Conservation (phyloP, 2,113 vertebrate species). For the Alces alces region DNA sequence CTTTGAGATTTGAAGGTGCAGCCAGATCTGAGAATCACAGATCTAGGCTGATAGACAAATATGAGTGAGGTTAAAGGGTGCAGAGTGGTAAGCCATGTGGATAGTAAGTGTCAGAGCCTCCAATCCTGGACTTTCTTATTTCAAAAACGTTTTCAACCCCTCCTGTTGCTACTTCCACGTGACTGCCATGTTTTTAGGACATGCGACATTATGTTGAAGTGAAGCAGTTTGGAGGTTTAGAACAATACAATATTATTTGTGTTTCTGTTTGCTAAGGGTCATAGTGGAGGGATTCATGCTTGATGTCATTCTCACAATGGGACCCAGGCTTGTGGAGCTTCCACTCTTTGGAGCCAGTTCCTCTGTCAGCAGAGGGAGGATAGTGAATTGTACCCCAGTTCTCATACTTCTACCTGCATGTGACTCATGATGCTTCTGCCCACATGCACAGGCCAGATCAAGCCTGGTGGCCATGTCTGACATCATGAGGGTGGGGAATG, state of each 20-base stretch:
- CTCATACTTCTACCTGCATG: not conserved
- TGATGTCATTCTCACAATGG: not conserved
- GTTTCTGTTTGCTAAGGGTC: not conserved
- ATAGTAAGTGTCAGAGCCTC: not conserved
- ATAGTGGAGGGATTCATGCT: not conserved
- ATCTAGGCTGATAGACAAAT: not conserved
- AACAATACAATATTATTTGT: not conserved
- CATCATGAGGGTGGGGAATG: not conserved
- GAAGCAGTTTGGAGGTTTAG: not conserved
- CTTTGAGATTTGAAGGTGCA: not conserved
- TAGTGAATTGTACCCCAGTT: not conserved
- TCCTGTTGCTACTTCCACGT: not conserved
- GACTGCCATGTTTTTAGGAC: not conserved
- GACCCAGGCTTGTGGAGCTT: not conserved
- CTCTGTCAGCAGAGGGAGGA: not conserved
- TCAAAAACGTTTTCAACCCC: not conserved
- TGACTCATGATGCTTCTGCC: not conserved
- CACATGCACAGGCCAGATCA: not conserved
- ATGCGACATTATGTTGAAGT: not conserved
- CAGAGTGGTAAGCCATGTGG: too few species aligned
- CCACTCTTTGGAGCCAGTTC: not conserved
- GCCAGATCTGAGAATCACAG: not conserved
- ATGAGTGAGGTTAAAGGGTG: not conserved
- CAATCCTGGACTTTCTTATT: not conserved
- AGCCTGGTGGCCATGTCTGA: not conserved